phyloP scores from a whole-genome alignment of 2,888 invertebrate species.

The Cantharis rufa region DNA sequence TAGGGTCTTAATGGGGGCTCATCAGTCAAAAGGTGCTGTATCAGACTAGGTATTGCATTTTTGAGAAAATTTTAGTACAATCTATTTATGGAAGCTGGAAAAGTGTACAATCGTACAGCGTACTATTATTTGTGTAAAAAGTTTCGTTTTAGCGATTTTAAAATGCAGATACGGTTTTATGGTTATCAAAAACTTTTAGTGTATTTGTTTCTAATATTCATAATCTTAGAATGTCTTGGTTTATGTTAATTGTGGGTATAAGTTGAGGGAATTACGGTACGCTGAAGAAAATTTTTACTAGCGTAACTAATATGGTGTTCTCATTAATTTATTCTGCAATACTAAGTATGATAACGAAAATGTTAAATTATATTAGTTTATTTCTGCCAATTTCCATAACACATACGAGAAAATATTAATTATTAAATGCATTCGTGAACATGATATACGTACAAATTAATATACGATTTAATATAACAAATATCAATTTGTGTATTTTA shows the following conservation, averaged over 20 bases:
- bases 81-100: no score
- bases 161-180: no score
- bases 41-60: no score
- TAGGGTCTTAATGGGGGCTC: no score
- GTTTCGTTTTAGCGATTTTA: no score
- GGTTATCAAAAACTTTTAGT: not conserved
- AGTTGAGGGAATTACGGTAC: not conserved
- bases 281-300: not conserved
- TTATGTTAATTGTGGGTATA: not conserved
- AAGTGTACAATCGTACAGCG: no score
- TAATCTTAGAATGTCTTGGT: not conserved
- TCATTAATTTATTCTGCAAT: not conserved
- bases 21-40: no score
- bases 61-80: no score
- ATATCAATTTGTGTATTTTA: no score
- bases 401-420: not conserved
- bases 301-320: not conserved
- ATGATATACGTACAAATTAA: not conserved
- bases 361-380: not conserved
- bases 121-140: no score
- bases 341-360: not conserved
- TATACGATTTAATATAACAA: not conserved
- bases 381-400: not conserved
- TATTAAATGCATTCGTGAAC: not conserved
- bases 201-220: not conserved